Conservation (phyloP, 2,113 vertebrate species). For the Perca schrenkii region DNA sequence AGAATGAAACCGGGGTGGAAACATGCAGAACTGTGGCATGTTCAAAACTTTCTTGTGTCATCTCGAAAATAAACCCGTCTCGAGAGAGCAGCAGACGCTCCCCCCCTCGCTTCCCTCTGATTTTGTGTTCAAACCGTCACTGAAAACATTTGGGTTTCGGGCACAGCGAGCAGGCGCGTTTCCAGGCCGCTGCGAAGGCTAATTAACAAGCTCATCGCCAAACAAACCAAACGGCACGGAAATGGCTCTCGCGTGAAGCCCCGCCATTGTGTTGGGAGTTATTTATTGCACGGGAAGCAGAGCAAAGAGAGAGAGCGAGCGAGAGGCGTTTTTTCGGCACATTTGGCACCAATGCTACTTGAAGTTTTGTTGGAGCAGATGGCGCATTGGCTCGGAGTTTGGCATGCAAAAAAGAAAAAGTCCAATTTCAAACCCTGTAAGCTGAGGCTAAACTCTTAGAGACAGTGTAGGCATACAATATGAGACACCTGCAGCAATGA, state of each 20-base stretch:
- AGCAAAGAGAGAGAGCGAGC: conserved; percentile 28
- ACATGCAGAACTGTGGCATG: neutral
- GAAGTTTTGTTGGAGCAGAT: conserved; percentile 66
- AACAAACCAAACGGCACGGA: conserved; percentile 37
- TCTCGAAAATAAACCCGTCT: conserved; percentile 40
- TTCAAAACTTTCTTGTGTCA: conserved; percentile 19
- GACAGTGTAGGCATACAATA: neutral
- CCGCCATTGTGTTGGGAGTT: conserved; percentile 13
- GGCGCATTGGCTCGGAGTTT: conserved; percentile 56
- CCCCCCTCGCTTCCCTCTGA: neutral
- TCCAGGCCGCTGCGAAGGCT: conserved; percentile 47
- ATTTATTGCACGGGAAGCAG: conserved; percentile 51
- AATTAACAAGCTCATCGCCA: conserved; percentile 58
- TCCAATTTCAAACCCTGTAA: conserved; percentile 32
- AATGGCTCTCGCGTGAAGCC: conserved; percentile 6
- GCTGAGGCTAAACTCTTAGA: conserved; percentile 29
- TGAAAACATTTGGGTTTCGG: conserved; percentile 38
- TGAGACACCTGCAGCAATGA: neutral
- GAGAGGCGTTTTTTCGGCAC: neutral
- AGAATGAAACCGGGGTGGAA: neutral
- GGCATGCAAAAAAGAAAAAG: conserved; percentile 8
- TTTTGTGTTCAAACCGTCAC: conserved; percentile 36
- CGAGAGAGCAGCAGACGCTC: conserved; percentile 36
- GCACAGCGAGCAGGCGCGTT: conserved; percentile 29
- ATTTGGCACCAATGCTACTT: conserved; percentile 51